These are phyloP conservation scores for Gymnothorax reevesii DNA, from an alignment of 2,797 vertebrate species.

Conservation along the genomic window DNA sequence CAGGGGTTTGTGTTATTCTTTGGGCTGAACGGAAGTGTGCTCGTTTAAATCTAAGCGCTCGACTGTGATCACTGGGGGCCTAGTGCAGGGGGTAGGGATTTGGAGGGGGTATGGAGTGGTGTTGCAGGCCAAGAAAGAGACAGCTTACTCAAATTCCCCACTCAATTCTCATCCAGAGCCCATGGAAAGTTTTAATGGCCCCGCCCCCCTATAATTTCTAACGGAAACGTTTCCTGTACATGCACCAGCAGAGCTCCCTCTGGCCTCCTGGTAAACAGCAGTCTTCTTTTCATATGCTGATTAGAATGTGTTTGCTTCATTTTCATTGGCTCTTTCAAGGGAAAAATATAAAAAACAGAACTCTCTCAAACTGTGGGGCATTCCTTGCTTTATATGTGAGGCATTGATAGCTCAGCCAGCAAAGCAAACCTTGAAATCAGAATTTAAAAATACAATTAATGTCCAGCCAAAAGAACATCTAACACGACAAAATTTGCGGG, in stretches of 20 bases:
- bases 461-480: not conserved
- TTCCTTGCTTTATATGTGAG: not conserved
- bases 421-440: not conserved
- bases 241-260: not conserved
- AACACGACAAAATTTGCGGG: not conserved
- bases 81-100: not conserved
- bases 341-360: not conserved
- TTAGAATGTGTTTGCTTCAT: not conserved
- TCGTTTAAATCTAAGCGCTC: not conserved
- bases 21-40: not conserved
- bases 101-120: not conserved
- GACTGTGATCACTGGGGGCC: not conserved
- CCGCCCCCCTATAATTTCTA: not conserved
- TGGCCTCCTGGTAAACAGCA: not conserved
- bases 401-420: not conserved
- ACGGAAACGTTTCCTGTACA: slow-evolving; percentile 14
- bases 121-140: not conserved
- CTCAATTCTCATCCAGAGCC: not conserved
- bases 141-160: not conserved
- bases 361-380: not conserved
- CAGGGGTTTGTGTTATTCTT: not conserved
- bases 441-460: not conserved
- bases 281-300: not conserved
- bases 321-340: not conserved
- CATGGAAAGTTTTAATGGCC: not conserved